Evolutionary conservation across 2,888 invertebrate genomes (phyloP).

Genomic region (Spicauda simplicius): DNA sequence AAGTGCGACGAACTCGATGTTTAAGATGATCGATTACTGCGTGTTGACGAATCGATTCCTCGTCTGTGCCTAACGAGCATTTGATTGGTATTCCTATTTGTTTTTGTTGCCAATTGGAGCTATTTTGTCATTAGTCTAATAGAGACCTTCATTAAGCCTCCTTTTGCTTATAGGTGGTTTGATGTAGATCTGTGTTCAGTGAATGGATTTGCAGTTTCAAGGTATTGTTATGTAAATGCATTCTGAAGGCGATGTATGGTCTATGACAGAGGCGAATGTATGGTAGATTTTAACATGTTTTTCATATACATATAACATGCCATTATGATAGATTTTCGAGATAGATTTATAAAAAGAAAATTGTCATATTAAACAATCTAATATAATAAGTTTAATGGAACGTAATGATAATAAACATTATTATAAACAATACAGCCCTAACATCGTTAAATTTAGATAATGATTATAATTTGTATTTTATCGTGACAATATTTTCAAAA

Average conservation of each 20-base stretch:
- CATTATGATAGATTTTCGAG: too few species aligned
- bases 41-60: slow-evolving; percentile 60
- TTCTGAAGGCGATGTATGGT: slow-evolving; percentile 26
- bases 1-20: slow-evolving; percentile 62
- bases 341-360: too few species aligned
- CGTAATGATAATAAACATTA: too few species aligned
- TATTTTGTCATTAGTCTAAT: slow-evolving; percentile 34
- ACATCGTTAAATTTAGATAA: too few species aligned
- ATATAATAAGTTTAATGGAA: too few species aligned
- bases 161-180: slow-evolving; percentile 23
- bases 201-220: slow-evolving; percentile 32
- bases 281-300: too few species aligned
- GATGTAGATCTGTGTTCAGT: slow-evolving; percentile 33
- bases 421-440: too few species aligned
- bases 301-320: too few species aligned
- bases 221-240: slow-evolving; percentile 36
- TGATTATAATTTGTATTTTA: too few species aligned
- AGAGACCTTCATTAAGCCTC: slow-evolving; percentile 33
- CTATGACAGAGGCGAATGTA: slow-evolving; percentile 10
- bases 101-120: slow-evolving; percentile 37
- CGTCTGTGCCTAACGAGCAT: slow-evolving; percentile 53
- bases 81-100: slow-evolving; percentile 50
- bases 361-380: too few species aligned
- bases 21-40: slow-evolving; percentile 64
- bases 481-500: too few species aligned